Conservation (phyloP, 2,888 invertebrate genomes). For the Lepidochitona cinerea region DNA sequence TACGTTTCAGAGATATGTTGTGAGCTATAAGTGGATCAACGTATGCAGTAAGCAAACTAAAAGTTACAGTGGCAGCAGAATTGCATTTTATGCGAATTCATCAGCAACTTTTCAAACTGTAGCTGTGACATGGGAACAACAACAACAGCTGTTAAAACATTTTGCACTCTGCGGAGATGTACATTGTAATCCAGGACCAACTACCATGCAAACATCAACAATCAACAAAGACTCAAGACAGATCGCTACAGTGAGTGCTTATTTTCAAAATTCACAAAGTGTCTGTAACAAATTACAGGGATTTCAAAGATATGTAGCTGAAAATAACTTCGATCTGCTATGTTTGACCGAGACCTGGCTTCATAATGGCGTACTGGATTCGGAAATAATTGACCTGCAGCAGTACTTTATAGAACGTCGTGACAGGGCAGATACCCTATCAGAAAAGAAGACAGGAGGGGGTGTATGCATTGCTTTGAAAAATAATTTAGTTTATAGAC, state of each 20-base stretch:
- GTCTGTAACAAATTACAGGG: not conserved
- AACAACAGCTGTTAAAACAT: too few relatives aligned
- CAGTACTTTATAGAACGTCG: not conserved
- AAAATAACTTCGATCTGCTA: not conserved
- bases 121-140: too few relatives aligned
- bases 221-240: not conserved
- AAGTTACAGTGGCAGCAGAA: too few relatives aligned
- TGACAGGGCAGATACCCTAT: not conserved
- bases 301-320: not conserved
- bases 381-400: not conserved
- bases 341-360: not conserved
- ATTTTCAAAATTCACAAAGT: not conserved
- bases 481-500: not conserved
- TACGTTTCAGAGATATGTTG: too few relatives aligned
- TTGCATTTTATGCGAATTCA: too few relatives aligned
- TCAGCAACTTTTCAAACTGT: too few relatives aligned
- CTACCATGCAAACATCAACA: not conserved
- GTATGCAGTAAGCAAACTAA: too few relatives aligned
- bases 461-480: not conserved
- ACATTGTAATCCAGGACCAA: not conserved
- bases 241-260: not conserved
- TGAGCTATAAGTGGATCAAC: too few relatives aligned
- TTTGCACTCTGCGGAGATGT: too few relatives aligned
- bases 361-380: not conserved
- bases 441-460: not conserved